These are phyloP conservation scores for Cavia porcellus DNA, from an alignment of 2,113 vertebrate species.

Conservation along the genomic window DNA sequence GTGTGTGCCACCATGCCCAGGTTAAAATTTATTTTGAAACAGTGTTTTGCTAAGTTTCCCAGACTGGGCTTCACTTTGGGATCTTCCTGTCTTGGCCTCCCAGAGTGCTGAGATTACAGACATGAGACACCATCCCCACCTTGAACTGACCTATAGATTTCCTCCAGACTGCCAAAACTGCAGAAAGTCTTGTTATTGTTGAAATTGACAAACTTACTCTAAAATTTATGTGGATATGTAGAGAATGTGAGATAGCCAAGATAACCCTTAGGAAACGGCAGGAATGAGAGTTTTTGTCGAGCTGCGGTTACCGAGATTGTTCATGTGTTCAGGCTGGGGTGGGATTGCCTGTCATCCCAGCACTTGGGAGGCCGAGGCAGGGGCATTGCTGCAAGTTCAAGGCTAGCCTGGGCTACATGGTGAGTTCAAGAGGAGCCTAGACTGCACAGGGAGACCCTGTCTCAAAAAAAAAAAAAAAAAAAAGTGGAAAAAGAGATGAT, in stretches of 20 bases:
- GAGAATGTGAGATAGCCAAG: not conserved
- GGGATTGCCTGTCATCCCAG: not conserved
- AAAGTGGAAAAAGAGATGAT: not conserved
- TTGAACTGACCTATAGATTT: too few relatives aligned
- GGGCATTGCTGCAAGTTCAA: not conserved
- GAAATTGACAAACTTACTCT: not conserved
- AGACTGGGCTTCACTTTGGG: not conserved
- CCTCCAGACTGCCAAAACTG: too few relatives aligned
- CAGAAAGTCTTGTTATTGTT: not conserved
- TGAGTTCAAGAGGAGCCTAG: not conserved
- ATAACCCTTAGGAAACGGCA: not conserved
- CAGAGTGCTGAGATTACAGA: not conserved
- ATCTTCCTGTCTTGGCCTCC: not conserved
- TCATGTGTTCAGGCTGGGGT: not conserved
- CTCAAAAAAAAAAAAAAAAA: not conserved
- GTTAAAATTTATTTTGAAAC: too few relatives aligned
- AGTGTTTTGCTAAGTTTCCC: not conserved
- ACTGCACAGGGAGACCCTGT: not conserved
- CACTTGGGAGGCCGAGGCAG: not conserved
- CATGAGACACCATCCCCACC: not conserved
- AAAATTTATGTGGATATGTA: not conserved
- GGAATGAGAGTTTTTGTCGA: not conserved
- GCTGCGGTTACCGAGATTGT: not conserved
- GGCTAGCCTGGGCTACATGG: not conserved
- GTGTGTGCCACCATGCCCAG: too few relatives aligned